Conservation (phyloP, 2,113 vertebrate genomes). For the Paratilapia polleni region DNA sequence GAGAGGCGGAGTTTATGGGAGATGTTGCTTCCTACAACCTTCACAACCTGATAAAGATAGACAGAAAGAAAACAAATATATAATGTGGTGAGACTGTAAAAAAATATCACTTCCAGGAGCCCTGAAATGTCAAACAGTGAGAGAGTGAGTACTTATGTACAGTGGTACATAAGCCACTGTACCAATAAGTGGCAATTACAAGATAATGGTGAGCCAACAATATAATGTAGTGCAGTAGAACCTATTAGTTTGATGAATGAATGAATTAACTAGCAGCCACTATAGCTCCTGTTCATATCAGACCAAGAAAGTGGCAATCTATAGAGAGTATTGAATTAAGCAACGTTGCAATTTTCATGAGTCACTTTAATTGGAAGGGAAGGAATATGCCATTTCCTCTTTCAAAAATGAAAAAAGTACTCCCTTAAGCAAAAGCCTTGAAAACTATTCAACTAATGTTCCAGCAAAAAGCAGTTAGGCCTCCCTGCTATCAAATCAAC, state of each 20-base stretch:
- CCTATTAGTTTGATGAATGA: not conserved
- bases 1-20: slow-evolving; percentile 97
- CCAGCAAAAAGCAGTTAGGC: not conserved
- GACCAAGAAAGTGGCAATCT: not conserved
- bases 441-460: not conserved
- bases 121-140: too few relatives aligned
- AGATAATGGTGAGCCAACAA: not conserved
- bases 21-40: slow-evolving; percentile 96
- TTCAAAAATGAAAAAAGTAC: not conserved
- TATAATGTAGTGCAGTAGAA: not conserved
- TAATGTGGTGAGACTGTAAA: not conserved
- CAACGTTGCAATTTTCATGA: not conserved
- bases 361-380: not conserved
- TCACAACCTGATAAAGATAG: slow-evolving; percentile 85
- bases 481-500: not conserved
- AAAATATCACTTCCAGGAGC: not conserved
- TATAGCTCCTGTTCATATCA: not conserved
- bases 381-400: not conserved
- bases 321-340: not conserved
- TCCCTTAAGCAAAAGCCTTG: not conserved
- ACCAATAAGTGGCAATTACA: not conserved
- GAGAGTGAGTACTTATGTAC: too few relatives aligned
- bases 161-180: not conserved
- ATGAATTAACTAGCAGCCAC: not conserved
- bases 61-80: not conserved